Conservation (phyloP, 2,888 invertebrate genomes). For the Athalia cordata region DNA sequence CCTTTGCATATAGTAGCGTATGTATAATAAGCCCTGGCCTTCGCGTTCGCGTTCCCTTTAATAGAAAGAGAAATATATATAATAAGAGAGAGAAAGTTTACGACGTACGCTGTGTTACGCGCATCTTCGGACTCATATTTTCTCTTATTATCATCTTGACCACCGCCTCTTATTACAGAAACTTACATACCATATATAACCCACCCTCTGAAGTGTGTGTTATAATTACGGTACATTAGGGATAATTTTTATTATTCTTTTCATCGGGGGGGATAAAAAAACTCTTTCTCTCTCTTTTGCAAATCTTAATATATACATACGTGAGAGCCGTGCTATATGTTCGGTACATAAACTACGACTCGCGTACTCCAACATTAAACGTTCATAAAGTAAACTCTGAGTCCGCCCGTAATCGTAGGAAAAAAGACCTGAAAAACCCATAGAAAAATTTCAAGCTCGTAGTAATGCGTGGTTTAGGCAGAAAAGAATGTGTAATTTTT, state of each 20-base stretch:
- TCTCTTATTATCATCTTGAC: constrained; percentile 2
- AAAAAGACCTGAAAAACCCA: too few relatives aligned
- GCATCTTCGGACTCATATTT: constrained; percentile 16
- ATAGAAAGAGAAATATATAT: too few relatives aligned
- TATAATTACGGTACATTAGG: constrained; percentile 40
- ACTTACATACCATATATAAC: too few relatives aligned
- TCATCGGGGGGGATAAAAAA: too few relatives aligned
- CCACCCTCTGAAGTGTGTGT: constrained; percentile 16
- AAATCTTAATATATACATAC: neutral
- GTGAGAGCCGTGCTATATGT: neutral
- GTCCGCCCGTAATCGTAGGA: too few relatives aligned
- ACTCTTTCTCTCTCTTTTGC: constrained; percentile 16
- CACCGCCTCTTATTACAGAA: neutral
- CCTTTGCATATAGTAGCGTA: constrained; percentile 36
- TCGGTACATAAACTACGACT: neutral
- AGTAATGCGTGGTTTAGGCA: too few relatives aligned
- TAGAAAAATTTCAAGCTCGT: too few relatives aligned
- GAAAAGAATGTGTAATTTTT: too few relatives aligned
- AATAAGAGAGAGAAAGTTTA: constrained; percentile 3
- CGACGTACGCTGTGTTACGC: constrained; percentile 25
- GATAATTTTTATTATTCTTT: neutral
- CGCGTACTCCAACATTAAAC: constrained; percentile 14
- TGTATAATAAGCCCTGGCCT: too few relatives aligned
- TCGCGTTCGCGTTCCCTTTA: too few relatives aligned
- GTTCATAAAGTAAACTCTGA: constrained; percentile 6